These are phyloP conservation scores for Labeo calbasu DNA, from an alignment of 2,797 vertebrate species.

Conservation along the genomic window DNA sequence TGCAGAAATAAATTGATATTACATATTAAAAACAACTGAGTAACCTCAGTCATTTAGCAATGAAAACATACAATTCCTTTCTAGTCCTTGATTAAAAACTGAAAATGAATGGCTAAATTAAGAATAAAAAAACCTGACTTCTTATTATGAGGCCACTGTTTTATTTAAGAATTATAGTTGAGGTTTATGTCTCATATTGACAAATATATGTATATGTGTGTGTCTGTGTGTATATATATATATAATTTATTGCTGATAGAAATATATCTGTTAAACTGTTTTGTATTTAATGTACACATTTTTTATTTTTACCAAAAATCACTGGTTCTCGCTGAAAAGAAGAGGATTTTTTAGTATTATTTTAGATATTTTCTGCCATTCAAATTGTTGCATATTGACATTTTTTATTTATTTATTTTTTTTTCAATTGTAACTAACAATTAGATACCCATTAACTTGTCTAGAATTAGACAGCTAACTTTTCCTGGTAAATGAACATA, in stretches of 20 bases:
- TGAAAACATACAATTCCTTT: neutral
- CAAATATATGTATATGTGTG: neutral
- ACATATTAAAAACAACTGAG: neutral
- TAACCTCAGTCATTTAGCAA: neutral
- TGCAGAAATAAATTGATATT: neutral
- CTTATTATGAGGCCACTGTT: neutral
- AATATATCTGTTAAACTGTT: slow-evolving; percentile 5
- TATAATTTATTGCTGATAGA: neutral
- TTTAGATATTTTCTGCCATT: neutral
- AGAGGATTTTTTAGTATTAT: no score
- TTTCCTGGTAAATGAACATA: neutral
- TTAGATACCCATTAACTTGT: neutral
- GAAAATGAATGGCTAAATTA: neutral
- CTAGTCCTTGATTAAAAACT: neutral
- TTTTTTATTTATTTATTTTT: neutral
- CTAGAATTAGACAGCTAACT: neutral
- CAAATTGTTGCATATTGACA: neutral
- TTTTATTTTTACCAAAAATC: neutral
- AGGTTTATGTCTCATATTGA: no score
- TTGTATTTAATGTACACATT: neutral
- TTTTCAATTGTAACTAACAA: neutral
- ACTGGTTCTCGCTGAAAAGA: neutral
- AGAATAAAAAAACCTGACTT: no score
- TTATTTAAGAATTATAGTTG: neutral
- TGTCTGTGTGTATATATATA: neutral